A percentile compares a stretch with the other conserved stretches of the same genome.
Evolutionary conservation across 2,888 invertebrate species (phyloP).

Genomic region (Anarsia innoxiella): DNA sequence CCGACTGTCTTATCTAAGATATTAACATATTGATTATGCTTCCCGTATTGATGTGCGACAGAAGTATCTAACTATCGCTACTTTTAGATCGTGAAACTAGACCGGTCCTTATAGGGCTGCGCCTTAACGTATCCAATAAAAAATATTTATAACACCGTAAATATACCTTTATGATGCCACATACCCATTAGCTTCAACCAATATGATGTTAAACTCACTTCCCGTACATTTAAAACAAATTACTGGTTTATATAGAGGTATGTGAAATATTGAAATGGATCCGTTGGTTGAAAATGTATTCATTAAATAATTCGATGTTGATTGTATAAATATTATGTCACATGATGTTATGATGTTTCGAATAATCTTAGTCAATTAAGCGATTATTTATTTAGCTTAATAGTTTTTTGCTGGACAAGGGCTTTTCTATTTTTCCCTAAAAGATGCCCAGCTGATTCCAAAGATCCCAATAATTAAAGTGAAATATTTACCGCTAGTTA

Average conservation of each 20-base stretch:
- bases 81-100: slow-evolving; percentile 34
- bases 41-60: slow-evolving; percentile 60
- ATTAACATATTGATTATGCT: slow-evolving; percentile 71
- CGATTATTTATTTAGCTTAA: too few species aligned
- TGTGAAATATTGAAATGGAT: slow-evolving; percentile 29
- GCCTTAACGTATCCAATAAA: slow-evolving; percentile 36
- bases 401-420: too few species aligned
- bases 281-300: slow-evolving; percentile 17
- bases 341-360: too few species aligned
- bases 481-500: slow-evolving; percentile 27
- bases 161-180: slow-evolving; percentile 43
- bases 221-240: slow-evolving; percentile 39
- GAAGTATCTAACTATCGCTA: slow-evolving; percentile 27
- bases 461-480: slow-evolving; percentile 13
- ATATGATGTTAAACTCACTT: slow-evolving; percentile 30
- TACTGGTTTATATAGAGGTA: slow-evolving; percentile 42
- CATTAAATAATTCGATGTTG: slow-evolving; percentile 9
- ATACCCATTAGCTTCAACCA: slow-evolving; percentile 32
- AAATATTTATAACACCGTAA: slow-evolving; percentile 46
- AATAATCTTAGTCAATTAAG: too few species aligned
- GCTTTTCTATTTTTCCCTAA: too few species aligned
- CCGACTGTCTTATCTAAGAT: slow-evolving; percentile 62
- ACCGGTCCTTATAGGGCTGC: slow-evolving; percentile 40
- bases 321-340: slow-evolving; percentile 10
- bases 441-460: too few species aligned